Conservation (phyloP, 2,113 vertebrate genomes). For the Brachirus orientalis region DNA sequence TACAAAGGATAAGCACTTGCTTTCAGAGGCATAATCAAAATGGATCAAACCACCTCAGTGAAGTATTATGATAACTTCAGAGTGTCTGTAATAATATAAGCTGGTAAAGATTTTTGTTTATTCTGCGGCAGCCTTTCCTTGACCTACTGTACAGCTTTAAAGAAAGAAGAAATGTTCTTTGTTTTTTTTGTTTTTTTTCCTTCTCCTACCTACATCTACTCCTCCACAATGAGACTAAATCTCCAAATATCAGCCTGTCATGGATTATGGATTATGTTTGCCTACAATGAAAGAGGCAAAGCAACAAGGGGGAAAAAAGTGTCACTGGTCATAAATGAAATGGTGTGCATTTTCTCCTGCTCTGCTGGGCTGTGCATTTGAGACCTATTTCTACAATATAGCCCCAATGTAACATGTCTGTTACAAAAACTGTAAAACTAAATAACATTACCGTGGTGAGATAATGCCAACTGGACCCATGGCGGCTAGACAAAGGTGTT, state of each 20-base stretch:
- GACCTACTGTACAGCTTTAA: neutral
- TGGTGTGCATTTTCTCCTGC: neutral
- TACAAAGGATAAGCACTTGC: neutral
- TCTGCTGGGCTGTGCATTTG: conserved; percentile 12
- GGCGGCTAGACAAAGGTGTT: neutral
- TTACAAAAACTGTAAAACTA: neutral
- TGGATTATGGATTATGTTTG: conserved; percentile 30
- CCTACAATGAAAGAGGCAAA: neutral
- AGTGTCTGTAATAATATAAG: neutral
- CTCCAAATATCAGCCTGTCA: conserved; percentile 14
- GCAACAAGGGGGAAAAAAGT: neutral
- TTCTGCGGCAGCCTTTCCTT: neutral
- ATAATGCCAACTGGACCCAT: neutral
- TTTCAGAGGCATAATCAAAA: neutral
- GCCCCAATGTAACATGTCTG: conserved; percentile 6
- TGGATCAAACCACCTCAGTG: conserved; percentile 15
- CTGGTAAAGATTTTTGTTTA: neutral
- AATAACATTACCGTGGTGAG: neutral
- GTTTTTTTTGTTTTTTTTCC: no score
- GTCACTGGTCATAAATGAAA: neutral
- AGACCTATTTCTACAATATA: conserved; percentile 9
- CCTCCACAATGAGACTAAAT: conserved; percentile 2
- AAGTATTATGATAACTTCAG: neutral
- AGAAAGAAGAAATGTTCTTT: no score
- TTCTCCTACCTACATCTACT: no score